Evolutionary conservation across 2,113 vertebrate genomes (phyloP), one percentile per base, ranked within the genome.

Genomic region (Amblyornis subalaris): DNA sequence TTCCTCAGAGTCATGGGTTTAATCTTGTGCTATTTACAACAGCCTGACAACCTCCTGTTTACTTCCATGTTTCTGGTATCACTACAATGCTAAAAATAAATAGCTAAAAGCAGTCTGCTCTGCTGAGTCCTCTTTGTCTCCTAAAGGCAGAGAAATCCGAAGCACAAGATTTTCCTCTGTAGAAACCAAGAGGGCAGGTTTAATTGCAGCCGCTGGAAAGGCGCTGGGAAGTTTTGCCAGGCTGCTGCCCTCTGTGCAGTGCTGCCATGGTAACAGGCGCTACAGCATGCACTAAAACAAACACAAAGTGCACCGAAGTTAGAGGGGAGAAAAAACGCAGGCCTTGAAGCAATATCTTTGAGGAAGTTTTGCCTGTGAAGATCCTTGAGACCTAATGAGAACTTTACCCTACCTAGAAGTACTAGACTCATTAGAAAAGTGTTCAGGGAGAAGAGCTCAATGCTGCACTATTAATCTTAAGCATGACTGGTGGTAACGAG

Each of bases 41-140:
- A 96, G 91, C 97, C 89, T 98, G 97, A 97, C 96, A 96, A 97
- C 96, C 96, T 97, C 95, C 95, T 98, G 96, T 98, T 98, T 97
- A 97, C 95, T 94, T 97, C 93, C 95, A 96, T 98, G 97, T 97
- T 98, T 98, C 96, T 97, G 95, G 92, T 97, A 96, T 97, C 96
- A 85, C 94, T 96, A 77, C 94, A 77, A 57, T 64, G 96, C 97
- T 98, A 98, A 98, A 98, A 98, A 98, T 98, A 97, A 97, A 97
- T 76, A 70, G 97, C 97, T 97, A 97, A 98, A 97, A 97, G 96
- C 26, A 9, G 95, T 85, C 93, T 89, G 83, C 96, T 94, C 95
- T 90, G 93, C 93, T 38, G 96, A 95, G 97, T 93, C 74, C 85
- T 95, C 96, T 97, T 97, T 96, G 96, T 95, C 94, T 97, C 93